Conservation (phyloP, 2,113 vertebrate species). For the Neodon shergylaensis region DNA sequence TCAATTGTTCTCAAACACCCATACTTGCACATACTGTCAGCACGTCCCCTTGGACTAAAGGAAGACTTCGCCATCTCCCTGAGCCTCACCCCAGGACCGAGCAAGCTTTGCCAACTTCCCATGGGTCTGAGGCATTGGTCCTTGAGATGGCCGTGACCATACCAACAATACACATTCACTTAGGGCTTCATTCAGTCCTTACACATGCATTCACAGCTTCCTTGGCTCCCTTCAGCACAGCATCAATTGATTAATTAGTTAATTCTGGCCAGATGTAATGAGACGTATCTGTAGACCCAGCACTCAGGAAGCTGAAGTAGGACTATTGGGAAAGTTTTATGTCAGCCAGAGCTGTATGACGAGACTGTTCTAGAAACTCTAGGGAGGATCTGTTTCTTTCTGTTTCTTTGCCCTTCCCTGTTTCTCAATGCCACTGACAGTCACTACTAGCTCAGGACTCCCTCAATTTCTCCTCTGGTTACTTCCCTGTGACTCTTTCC, state of each 20-base stretch:
- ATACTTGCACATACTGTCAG: not conserved
- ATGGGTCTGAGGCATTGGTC: not conserved
- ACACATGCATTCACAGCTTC: not conserved
- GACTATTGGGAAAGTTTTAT: not conserved
- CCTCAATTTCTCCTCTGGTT: not conserved
- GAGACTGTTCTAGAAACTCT: not conserved
- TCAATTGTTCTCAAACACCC: not conserved
- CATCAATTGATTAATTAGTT: not conserved
- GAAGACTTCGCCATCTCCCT: not conserved
- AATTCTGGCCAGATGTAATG: not conserved
- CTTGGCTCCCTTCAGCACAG: not conserved
- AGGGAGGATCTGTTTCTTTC: not conserved
- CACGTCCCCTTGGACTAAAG: not conserved
- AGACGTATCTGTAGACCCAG: not conserved
- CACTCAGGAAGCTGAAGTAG: not conserved
- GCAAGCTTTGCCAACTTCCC: not conserved
- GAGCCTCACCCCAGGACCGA: not conserved
- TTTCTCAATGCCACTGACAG: not conserved
- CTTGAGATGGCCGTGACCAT: not conserved
- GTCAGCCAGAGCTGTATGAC: not conserved
- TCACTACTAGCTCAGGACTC: not conserved
- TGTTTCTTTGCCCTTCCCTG: not conserved
- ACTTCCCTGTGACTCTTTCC: not conserved
- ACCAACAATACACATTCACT: not conserved
- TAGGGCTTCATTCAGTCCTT: not conserved